Percentiles rank a stretch among this genome's conserved stretches.
These are phyloP conservation scores for Acholoe squamosa DNA, from an alignment of 2,888 invertebrate genomes.

Conservation along the genomic window DNA sequence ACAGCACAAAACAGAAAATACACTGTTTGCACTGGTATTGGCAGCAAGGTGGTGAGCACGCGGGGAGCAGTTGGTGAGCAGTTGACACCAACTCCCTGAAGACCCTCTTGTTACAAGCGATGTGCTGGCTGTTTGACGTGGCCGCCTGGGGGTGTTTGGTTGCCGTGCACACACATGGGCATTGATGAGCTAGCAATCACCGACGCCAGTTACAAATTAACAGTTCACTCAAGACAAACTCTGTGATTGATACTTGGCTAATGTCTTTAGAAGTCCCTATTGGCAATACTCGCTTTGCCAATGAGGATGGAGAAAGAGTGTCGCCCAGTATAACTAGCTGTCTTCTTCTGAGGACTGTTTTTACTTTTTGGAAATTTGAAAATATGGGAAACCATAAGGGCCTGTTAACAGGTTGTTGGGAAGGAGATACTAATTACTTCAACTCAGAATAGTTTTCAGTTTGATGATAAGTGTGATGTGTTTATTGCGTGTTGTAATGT, in stretches of 20 bases:
- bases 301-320: too few species aligned
- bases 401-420: too few species aligned
- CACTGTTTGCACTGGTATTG: too few species aligned
- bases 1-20: too few species aligned
- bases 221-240: constrained; percentile 16
- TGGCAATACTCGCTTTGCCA: neutral
- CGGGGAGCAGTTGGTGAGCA: neutral
- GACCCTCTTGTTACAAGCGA: neutral
- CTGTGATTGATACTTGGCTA: neutral
- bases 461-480: too few species aligned
- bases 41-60: neutral
- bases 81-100: neutral
- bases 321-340: too few species aligned
- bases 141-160: constrained; percentile 21
- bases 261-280: neutral
- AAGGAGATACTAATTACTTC: too few species aligned
- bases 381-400: too few species aligned
- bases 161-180: neutral
- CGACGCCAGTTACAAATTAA: constrained; percentile 19
- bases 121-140: neutral
- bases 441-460: too few species aligned
- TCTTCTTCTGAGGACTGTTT: too few species aligned
- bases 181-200: constrained; percentile 25
- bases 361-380: too few species aligned
- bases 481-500: too few species aligned